Conservation (phyloP, 2,113 vertebrate genomes). For the Tachuris rubrigastra region DNA sequence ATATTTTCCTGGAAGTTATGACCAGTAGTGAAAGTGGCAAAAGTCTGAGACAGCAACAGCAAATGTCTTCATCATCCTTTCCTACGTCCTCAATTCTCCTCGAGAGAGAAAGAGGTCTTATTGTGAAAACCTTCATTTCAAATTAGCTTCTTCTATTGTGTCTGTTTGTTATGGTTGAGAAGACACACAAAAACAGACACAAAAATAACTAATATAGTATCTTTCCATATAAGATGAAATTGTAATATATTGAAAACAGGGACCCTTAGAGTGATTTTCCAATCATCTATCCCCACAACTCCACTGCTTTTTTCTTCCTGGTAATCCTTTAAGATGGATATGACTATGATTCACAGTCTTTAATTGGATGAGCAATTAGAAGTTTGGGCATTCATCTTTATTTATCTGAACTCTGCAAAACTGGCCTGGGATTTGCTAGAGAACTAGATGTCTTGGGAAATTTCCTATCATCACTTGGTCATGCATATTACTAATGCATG, state of each 20-base stretch:
- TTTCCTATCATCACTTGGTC: not conserved
- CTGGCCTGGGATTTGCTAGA: not conserved
- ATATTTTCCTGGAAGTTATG: not conserved
- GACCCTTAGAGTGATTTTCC: not conserved
- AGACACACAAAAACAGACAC: not conserved
- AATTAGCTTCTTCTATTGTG: not conserved
- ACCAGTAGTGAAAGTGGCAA: not conserved
- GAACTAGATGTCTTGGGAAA: not conserved
- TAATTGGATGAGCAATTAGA: constrained; percentile 19
- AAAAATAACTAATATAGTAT: not conserved
- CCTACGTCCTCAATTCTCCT: not conserved
- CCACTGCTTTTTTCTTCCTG: not conserved
- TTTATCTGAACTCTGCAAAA: constrained; percentile 16
- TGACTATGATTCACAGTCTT: not conserved
- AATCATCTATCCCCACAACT: not conserved
- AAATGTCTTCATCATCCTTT: not conserved
- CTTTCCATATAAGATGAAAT: not conserved
- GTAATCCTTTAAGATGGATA: not conserved
- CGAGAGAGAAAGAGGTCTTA: fast-evolving
- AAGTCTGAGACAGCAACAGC: not conserved
- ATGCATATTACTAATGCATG: not conserved
- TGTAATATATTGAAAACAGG: not conserved
- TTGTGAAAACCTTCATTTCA: not conserved
- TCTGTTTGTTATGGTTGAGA: not conserved
- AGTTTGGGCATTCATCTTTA: not conserved